Base-by-base conservation (phyloP, 1,140 invertebrate species). In the Campoletis sonorensis region DNA sequence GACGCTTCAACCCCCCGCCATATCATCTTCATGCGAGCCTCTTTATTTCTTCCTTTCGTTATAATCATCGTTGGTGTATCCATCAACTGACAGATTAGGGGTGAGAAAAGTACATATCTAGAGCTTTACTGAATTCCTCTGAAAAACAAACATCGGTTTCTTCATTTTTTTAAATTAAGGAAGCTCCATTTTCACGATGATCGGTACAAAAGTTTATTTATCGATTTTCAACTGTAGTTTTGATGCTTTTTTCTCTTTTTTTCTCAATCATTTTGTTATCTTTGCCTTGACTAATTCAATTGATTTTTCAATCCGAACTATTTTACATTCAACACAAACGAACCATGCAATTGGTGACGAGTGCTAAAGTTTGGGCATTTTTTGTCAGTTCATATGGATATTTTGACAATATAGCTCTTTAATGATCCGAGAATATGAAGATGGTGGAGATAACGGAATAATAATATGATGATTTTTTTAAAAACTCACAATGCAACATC, bases 71-170 rank as follows among this genome's bases (percentile, higher is more conserved):
- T 26, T 23, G 21, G 23, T 64, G 23, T 2, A 23, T 26, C 15
- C 18, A 15, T 64, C 23, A 13, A 23, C 27, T 26, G 23, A 13
- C 61, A 64, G 61, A 64, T 64, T 58, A 15, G 23, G n/a, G 61
- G 61, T 64, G 61, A 64, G 61, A 64, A 64, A 64, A 64, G 61
- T 64, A 64, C 61, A 64, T 27, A 26, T 4, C 61, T 1, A 13
- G 11, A 10, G 23, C 3, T 13, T 64, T 4, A 26, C 11, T 64
- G 4, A 23, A 23, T 26, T 18, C 1, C 51, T 54, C 51, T 10
- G 40, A 54, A 21, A 54, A 18, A 21, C 51, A 18, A 54, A 54
- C n/a, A 54, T 5, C 51, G 51, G 18, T 54, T 54, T 11, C n/a
- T n/a, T n/a, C n/a, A n/a, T n/a, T 45, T 45, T 45, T 11, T 11